These are phyloP conservation scores for Merluccius polli DNA, from an alignment of 2,797 vertebrate species.

Conservation along the genomic window DNA sequence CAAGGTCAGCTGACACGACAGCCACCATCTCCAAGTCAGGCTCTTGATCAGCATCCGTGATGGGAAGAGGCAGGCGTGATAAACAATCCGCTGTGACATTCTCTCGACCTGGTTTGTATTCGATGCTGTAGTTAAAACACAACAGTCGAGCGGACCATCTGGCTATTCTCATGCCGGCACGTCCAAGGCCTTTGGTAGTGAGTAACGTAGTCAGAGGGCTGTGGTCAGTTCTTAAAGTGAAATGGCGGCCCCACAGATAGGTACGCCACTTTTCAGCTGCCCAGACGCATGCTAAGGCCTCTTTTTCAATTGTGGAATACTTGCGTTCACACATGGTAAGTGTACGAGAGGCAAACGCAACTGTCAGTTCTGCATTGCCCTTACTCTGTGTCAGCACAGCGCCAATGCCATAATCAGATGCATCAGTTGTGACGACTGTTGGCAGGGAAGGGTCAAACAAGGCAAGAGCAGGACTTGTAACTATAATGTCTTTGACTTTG, in stretches of 20 bases:
- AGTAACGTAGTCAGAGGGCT: slow-evolving; percentile 8
- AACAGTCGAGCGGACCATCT: neutral
- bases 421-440: neutral
- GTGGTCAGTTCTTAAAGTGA: slow-evolving; percentile 7
- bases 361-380: slow-evolving; percentile 8
- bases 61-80: slow-evolving; percentile 5
- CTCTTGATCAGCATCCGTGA: no score
- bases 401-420: slow-evolving; percentile 16
- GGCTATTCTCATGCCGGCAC: slow-evolving; percentile 9
- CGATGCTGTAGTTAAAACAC: neutral
- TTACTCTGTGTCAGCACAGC: neutral
- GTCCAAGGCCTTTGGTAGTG: slow-evolving; percentile 7
- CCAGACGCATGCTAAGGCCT: neutral
- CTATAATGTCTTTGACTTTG: slow-evolving; percentile 8
- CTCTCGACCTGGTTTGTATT: neutral
- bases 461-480: slow-evolving; percentile 9
- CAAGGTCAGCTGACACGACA: no score
- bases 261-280: neutral
- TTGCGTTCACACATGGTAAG: no score
- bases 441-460: slow-evolving; percentile 12
- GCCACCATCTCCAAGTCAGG: no score
- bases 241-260: slow-evolving; percentile 11
- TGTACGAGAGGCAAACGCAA: slow-evolving; percentile 13
- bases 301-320: slow-evolving; percentile 7
- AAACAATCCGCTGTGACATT: slow-evolving; percentile 14